Conservation (phyloP, 1,140 invertebrate genomes). For the Batillaria attramentaria region DNA sequence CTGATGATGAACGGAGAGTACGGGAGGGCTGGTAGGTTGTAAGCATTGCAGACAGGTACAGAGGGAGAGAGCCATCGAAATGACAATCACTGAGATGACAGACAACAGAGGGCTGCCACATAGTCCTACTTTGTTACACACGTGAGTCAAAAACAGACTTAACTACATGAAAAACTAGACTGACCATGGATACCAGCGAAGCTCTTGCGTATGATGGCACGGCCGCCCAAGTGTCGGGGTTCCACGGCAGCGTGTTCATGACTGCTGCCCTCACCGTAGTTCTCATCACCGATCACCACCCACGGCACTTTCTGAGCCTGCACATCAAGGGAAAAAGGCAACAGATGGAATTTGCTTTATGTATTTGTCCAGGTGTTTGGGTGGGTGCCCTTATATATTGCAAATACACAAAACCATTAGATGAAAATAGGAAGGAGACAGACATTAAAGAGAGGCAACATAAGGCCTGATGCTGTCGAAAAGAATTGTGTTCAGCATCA, state of each 20-base stretch:
- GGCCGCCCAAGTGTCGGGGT: constrained; percentile 86
- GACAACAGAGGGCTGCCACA: too few species aligned
- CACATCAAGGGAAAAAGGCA: too few species aligned
- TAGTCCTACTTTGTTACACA: background rate
- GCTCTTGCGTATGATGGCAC: constrained; percentile 99
- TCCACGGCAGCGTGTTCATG: constrained; percentile 99
- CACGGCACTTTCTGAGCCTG: constrained; percentile 81
- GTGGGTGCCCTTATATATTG: background rate
- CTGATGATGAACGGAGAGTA: too few species aligned
- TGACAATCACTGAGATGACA: too few species aligned
- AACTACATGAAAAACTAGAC: background rate
- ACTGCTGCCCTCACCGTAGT: constrained; percentile 94
- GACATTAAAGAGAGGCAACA: background rate
- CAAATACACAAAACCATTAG: background rate
- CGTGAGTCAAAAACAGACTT: background rate
- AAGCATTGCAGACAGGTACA: too few species aligned
- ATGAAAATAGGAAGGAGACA: background rate
- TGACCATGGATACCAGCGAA: constrained; percentile 97
- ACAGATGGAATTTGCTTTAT: background rate
- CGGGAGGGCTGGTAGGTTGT: too few species aligned
- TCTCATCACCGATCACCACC: constrained; percentile 98
- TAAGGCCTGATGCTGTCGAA: too few species aligned
- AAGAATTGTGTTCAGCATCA: background rate
- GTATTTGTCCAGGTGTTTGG: too few species aligned
- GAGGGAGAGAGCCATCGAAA: too few species aligned